Percentiles rank a stretch among this genome's conserved stretches.
These are phyloP conservation scores for Callyntrura guangdongensis DNA, from an alignment of 2,888 invertebrate genomes.

Conservation along the genomic window DNA sequence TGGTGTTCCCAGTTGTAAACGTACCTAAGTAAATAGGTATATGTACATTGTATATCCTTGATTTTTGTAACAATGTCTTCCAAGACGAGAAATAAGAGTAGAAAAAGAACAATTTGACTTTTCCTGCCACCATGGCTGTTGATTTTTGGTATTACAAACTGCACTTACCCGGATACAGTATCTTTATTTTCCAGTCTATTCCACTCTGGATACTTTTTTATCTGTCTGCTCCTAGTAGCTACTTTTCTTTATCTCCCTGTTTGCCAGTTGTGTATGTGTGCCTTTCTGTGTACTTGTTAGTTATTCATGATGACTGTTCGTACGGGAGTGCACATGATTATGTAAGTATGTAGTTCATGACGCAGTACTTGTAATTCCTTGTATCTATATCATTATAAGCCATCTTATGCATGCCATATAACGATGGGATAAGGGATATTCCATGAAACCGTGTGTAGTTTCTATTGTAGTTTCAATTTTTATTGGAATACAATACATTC, in stretches of 20 bases:
- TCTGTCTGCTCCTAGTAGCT: constrained; percentile 16
- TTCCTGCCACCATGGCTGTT: background rate
- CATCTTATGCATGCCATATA: background rate
- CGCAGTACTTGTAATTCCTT: constrained; percentile 35
- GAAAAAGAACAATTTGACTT: background rate
- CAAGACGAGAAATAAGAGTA: background rate
- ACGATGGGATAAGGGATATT: background rate
- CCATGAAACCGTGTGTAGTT: background rate
- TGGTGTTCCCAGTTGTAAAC: constrained; percentile 20
- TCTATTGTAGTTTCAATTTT: constrained; percentile 41
- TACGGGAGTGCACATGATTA: constrained; percentile 48
- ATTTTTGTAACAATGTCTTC: constrained; percentile 9
- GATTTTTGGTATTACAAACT: constrained; percentile 43
- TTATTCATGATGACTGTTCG: constrained; percentile 61
- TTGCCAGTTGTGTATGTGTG: constrained; percentile 30
- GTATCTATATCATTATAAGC: background rate
- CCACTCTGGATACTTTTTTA: constrained; percentile 6
- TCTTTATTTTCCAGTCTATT: constrained; percentile 17
- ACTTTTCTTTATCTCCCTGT: constrained; percentile 35
- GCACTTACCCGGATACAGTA: constrained; percentile 29
- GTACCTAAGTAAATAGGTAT: background rate
- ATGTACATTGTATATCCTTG: background rate
- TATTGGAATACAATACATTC: constrained; percentile 54
- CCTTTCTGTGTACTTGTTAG: constrained; percentile 25
- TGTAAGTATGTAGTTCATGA: background rate